Conservation (phyloP, 2,888 invertebrate genomes). For the Caenorhabditis uteleia region DNA sequence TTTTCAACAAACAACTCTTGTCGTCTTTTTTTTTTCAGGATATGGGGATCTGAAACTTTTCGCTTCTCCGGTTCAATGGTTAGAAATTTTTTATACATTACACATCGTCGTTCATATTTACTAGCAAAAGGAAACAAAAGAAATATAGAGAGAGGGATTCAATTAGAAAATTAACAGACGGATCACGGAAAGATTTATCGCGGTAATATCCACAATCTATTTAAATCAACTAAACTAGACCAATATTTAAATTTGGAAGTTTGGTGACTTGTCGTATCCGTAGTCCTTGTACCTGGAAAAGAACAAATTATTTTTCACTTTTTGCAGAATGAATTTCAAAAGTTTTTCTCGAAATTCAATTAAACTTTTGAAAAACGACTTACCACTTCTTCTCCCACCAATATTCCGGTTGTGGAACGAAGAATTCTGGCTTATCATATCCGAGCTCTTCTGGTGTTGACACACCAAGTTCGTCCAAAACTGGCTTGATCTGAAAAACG, state of each 20-base stretch:
- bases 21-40: too few species aligned
- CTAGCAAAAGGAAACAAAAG: background rate
- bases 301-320: slow-evolving; percentile 3
- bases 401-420: slow-evolving; percentile 78
- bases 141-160: background rate
- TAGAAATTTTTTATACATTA: too few species aligned
- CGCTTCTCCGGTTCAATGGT: too few species aligned
- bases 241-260: slow-evolving; percentile 56
- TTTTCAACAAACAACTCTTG: too few species aligned
- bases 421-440: slow-evolving; percentile 94
- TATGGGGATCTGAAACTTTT: too few species aligned
- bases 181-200: background rate
- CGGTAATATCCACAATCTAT: background rate
- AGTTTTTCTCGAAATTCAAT: background rate
- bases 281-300: slow-evolving; percentile 61
- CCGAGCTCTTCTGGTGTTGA: slow-evolving; percentile 93
- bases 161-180: background rate
- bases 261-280: slow-evolving; percentile 66
- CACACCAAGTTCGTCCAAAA: slow-evolving; percentile 89
- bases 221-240: background rate
- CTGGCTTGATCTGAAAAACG: slow-evolving; percentile 83
- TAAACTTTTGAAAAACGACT: slow-evolving; percentile 2
- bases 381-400: slow-evolving; percentile 69
- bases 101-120: background rate
- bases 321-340: background rate